These are phyloP conservation scores for Notamacropus eugenii DNA, from an alignment of 2,797 vertebrate species.

Conservation along the genomic window DNA sequence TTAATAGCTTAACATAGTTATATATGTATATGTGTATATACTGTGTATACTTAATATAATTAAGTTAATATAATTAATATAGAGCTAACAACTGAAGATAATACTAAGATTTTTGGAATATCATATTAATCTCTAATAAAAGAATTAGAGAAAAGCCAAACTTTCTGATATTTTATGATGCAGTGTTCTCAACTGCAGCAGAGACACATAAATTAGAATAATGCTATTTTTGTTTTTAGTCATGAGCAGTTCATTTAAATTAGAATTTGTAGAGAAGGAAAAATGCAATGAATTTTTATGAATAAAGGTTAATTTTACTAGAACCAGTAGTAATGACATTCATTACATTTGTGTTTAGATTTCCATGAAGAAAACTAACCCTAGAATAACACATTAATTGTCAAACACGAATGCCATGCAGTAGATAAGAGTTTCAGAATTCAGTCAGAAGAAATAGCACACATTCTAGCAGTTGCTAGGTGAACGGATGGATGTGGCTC, in stretches of 20 bases:
- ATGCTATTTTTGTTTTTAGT: slow-evolving; percentile 15
- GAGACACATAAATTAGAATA: slow-evolving; percentile 48
- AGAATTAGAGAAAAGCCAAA: neutral
- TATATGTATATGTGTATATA: too few relatives aligned
- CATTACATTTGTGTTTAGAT: slow-evolving; percentile 50
- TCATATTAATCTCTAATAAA: neutral
- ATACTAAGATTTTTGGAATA: neutral
- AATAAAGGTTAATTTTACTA: slow-evolving; percentile 62
- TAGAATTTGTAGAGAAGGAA: slow-evolving; percentile 3
- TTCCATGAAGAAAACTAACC: slow-evolving; percentile 46
- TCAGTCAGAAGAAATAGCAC: neutral
- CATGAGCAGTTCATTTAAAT: slow-evolving; percentile 48
- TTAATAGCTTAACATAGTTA: neutral
- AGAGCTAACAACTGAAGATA: neutral
- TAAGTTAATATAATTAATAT: neutral
- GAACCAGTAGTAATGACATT: slow-evolving; percentile 53
- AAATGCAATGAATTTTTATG: slow-evolving; percentile 52
- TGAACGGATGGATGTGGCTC: neutral
- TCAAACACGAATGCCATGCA: slow-evolving; percentile 15
- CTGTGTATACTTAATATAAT: too few relatives aligned
- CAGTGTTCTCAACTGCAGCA: slow-evolving; percentile 57
- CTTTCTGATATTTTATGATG: slow-evolving; percentile 57
- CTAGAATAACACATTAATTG: slow-evolving; percentile 35
- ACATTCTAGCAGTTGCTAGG: neutral
- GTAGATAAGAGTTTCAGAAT: neutral